Evolutionary conservation across 2,113 vertebrate species (phyloP), one percentile per base, ranked within the genome.

Genomic region (Glareola pratincola): DNA sequence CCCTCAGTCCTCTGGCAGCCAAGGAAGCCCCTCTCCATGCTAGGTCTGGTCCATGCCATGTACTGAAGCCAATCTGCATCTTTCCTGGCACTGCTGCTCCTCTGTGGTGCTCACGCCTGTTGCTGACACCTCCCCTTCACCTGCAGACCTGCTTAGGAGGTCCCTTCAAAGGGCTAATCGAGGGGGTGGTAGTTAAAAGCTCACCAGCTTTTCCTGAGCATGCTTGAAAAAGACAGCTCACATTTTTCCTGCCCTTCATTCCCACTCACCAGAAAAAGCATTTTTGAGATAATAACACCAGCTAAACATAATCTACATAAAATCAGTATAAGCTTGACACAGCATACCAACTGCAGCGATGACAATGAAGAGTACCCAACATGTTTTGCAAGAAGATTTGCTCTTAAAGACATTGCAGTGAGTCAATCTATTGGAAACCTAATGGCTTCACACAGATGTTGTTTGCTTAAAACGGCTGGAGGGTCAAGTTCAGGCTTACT

Each of bases 381-480:
- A 29, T 4, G 9, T 76, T 90, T 72, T 85, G 73, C 36, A 67
- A 56, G 74, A 57, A 62, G 50, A 57, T 90, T 79, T 72, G 23
- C 39, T 79, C 56, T 85, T 85, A 54, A 67, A 78, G 73, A 59
- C 64, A 50, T 57, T 50, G 32, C 48, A 79, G 73, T 79, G 85
- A 84, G 69, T 78, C 37, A 77, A 57, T 60, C 51, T 41, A 66
- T 51, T 85, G 19, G 69, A 88, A 85, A 80, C 34, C 26, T 67
- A 57, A 72, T 37, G 57, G 62, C 71, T 96, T 94, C 85, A 85
- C 43, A 56, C 92, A 95, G 93, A 75, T 95, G 78, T 56, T 80
- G 51, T 76, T 85, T 83, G 57, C 74, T 79, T 90, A 75, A 85
- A 95, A 94, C 76, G 88, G 75, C 85, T 88, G 45, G 66, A 69